Percentiles rank a stretch among this genome's conserved stretches.
These are phyloP conservation scores for Cantharis rustica DNA, from an alignment of 2,888 invertebrate genomes.

Conservation along the genomic window DNA sequence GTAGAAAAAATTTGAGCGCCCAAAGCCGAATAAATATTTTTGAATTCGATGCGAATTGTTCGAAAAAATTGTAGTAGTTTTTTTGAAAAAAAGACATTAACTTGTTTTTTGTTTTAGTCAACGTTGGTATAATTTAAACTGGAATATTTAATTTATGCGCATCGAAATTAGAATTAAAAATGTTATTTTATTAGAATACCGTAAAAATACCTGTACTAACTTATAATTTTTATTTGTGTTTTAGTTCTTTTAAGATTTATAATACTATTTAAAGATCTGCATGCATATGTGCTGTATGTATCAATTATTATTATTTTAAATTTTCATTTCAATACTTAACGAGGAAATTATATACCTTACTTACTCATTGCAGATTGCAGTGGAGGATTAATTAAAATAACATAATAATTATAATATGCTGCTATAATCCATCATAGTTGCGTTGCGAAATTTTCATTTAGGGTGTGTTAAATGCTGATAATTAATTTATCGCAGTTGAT, in stretches of 20 bases:
- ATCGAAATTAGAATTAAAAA: not conserved
- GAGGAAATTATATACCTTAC: not conserved
- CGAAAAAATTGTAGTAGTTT: not conserved
- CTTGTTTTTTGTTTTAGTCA: not conserved
- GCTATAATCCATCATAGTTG: not conserved
- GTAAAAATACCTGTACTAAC: not conserved
- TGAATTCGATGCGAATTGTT: not conserved
- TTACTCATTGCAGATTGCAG: not conserved
- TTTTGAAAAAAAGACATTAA: not conserved
- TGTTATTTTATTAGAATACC: not conserved
- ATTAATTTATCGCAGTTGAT: not conserved
- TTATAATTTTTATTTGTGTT: not conserved
- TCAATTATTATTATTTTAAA: not conserved
- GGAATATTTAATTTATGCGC: not conserved
- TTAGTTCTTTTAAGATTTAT: not conserved
- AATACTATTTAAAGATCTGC: not conserved
- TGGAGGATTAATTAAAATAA: not conserved
- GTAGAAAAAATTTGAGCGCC: too few relatives aligned
- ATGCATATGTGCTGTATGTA: not conserved
- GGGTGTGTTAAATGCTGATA: not conserved
- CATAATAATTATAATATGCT: not conserved
- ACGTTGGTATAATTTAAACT: not conserved
- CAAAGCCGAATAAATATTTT: too few relatives aligned
- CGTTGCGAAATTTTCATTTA: not conserved
- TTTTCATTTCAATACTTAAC: not conserved